Percentiles rank a stretch among this genome's conserved stretches.
Evolutionary conservation across 2,113 vertebrate genomes (phyloP).

Genomic region (Phalacrocorax carbo): DNA sequence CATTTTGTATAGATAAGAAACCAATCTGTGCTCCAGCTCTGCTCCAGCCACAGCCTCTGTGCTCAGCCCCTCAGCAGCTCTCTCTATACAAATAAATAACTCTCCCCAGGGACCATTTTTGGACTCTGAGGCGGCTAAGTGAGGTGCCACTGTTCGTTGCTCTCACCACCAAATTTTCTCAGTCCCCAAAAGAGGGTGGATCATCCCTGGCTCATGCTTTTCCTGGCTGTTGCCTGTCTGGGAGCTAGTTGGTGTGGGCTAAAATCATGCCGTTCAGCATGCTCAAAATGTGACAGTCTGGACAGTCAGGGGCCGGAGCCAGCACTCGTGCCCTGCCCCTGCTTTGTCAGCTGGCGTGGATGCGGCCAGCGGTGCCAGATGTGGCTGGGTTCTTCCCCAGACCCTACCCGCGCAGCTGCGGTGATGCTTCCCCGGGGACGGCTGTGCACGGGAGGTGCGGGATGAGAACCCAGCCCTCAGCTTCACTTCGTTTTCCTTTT

Average conservation of each 20-base stretch:
- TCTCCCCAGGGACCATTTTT: background rate
- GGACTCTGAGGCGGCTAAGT: background rate
- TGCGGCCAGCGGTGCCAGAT: background rate
- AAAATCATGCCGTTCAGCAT: background rate
- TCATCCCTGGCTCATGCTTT: background rate
- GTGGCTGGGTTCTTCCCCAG: background rate
- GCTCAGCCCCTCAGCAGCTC: background rate
- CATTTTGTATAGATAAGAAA: background rate
- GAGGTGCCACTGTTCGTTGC: background rate
- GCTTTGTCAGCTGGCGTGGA: background rate
- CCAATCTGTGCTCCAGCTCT: background rate
- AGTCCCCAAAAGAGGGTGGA: background rate
- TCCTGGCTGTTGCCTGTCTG: background rate
- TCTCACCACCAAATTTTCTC: background rate
- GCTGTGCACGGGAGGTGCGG: accelerated
- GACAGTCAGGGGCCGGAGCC: background rate
- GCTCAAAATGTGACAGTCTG: background rate
- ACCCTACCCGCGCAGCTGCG: background rate
- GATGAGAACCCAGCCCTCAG: background rate
- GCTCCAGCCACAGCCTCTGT: background rate
- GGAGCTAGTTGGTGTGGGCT: background rate
- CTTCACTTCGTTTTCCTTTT: background rate
- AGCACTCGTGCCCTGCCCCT: background rate
- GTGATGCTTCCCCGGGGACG: background rate
- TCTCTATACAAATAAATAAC: background rate